Conservation (phyloP, 1,140 invertebrate genomes). For the Dreissena polymorpha region DNA sequence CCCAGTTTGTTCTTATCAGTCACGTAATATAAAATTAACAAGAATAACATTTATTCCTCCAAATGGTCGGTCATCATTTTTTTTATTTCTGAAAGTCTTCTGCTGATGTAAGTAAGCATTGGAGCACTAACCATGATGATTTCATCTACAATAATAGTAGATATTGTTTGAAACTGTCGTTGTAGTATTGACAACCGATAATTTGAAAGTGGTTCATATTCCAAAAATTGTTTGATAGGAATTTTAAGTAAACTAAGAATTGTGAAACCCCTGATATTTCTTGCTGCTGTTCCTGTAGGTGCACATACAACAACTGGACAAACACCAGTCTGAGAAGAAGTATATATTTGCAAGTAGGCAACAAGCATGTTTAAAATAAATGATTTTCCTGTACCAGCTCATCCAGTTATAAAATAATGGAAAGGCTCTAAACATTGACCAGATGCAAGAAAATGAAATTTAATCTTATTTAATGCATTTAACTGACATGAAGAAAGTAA, state of each 20-base stretch:
- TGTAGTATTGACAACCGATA: constrained; percentile 14
- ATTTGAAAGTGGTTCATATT: too few species aligned
- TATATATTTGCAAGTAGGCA: constrained; percentile 34
- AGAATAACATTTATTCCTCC: constrained; percentile 51
- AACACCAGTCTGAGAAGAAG: constrained; percentile 1
- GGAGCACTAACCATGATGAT: constrained; percentile 57
- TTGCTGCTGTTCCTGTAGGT: too few species aligned
- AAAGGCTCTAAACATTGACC: constrained; percentile 18
- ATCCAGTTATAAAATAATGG: constrained; percentile 49
- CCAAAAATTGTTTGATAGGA: too few species aligned
- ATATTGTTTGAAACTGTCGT: constrained; percentile 22
- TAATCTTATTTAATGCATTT: constrained; percentile 9
- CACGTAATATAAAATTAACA: too few species aligned
- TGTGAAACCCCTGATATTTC: too few species aligned
- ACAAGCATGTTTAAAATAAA: constrained; percentile 17
- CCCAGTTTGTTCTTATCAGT: too few species aligned
- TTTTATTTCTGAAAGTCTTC: constrained; percentile 40
- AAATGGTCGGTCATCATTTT: constrained; percentile 48
- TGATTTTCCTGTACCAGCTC: constrained; percentile 53
- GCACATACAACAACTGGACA: constrained; percentile 48
- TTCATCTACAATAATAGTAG: constrained; percentile 59
- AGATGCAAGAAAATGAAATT: background rate
- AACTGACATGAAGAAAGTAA: constrained; percentile 7
- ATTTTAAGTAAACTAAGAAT: too few species aligned
- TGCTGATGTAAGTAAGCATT: constrained; percentile 50